These are phyloP conservation scores for Eulemur macaco DNA, from an alignment of 2,113 vertebrate genomes.

Conservation along the genomic window DNA sequence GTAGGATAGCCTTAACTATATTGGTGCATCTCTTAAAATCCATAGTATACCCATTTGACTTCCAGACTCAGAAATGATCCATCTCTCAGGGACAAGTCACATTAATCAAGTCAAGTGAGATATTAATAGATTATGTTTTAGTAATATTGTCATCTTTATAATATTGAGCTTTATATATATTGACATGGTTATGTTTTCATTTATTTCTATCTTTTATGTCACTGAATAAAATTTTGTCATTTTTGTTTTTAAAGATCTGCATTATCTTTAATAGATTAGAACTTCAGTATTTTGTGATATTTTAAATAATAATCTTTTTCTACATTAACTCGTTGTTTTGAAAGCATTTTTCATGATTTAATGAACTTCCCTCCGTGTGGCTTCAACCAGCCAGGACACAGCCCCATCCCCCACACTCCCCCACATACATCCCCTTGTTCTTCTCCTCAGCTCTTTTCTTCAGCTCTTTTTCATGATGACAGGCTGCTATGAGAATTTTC, in stretches of 20 bases:
- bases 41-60: neutral
- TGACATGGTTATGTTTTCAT: neutral
- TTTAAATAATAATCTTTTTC: neutral
- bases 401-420: constrained; percentile 58
- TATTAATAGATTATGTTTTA: neutral
- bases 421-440: constrained; percentile 78
- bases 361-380: neutral
- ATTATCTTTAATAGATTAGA: neutral
- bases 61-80: neutral
- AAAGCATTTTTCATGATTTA: neutral
- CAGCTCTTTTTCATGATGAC: constrained; percentile 84
- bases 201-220: neutral
- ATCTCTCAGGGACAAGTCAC: neutral
- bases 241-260: neutral
- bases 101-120: neutral
- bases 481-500: constrained; percentile 88
- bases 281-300: neutral
- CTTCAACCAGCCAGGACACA: constrained; percentile 84
- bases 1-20: neutral
- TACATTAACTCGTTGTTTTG: neutral
- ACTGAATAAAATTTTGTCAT: neutral
- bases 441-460: constrained; percentile 87
- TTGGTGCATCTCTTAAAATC: neutral
- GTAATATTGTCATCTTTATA: neutral
- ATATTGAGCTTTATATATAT: neutral